Conservation (phyloP, 1,140 invertebrate genomes). For the Archivesica marissinica region DNA sequence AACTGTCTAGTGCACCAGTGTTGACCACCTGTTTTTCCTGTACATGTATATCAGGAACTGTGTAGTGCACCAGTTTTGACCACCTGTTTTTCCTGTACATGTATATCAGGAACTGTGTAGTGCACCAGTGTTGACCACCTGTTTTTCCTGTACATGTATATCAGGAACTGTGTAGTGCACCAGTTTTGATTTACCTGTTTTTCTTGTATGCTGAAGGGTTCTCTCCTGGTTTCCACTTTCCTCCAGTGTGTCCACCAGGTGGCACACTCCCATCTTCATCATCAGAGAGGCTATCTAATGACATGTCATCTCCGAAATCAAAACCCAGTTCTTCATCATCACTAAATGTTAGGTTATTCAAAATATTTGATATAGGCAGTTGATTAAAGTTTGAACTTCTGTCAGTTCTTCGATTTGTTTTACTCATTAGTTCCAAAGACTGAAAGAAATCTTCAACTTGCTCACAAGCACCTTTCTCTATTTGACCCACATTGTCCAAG, state of each 20-base stretch:
- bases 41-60: no score
- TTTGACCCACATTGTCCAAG: not conserved
- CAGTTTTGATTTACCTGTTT: slow-evolving; percentile 48
- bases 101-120: no score
- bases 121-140: no score
- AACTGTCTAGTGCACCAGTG: no score
- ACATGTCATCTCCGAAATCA: slow-evolving; percentile 74
- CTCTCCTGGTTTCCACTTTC: slow-evolving; percentile 72
- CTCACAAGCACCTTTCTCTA: slow-evolving; percentile 36
- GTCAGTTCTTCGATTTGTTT: slow-evolving; percentile 83
- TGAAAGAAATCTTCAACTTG: slow-evolving; percentile 92
- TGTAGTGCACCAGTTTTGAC: no score
- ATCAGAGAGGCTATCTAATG: slow-evolving; percentile 69
- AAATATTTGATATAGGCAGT: slow-evolving; percentile 78
- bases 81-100: no score
- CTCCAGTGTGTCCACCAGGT: slow-evolving; percentile 86
- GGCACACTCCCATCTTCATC: slow-evolving; percentile 79
- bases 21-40: no score
- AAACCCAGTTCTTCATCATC: slow-evolving; percentile 77
- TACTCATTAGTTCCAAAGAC: slow-evolving; percentile 92
- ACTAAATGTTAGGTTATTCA: slow-evolving; percentile 78
- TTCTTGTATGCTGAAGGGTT: slow-evolving; percentile 40
- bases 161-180: no score
- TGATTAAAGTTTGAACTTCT: slow-evolving; percentile 44
- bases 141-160: no score